These are phyloP conservation scores for Meghimatium bilineatum DNA, from an alignment of 2,888 invertebrate species.

Conservation along the genomic window DNA sequence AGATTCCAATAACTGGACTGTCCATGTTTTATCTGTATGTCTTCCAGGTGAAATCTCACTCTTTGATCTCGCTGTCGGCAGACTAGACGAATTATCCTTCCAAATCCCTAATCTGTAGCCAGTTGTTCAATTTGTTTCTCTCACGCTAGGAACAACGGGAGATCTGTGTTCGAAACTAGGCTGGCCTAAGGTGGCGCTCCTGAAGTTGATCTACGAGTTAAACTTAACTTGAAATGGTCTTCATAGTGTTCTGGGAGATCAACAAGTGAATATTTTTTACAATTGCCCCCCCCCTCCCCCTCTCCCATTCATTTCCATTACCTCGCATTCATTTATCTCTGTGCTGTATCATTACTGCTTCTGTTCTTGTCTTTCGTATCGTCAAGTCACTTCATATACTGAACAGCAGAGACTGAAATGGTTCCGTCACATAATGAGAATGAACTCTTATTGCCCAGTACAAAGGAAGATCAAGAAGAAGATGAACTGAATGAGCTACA, in stretches of 20 bases:
- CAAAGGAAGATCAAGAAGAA: too few relatives aligned
- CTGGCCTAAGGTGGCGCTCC: slow-evolving; percentile 6
- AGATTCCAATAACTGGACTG: not conserved
- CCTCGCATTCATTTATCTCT: too few relatives aligned
- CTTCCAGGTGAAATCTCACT: not conserved
- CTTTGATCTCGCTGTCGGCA: slow-evolving; percentile 19
- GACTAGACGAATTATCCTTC: slow-evolving; percentile 3
- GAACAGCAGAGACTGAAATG: too few relatives aligned
- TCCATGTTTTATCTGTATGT: not conserved
- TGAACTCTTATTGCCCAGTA: too few relatives aligned
- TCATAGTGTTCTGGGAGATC: not conserved
- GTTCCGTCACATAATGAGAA: too few relatives aligned
- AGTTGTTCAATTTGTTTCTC: slow-evolving; percentile 35
- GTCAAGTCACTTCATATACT: too few relatives aligned
- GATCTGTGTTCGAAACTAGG: slow-evolving; percentile 21
- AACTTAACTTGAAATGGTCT: not conserved
- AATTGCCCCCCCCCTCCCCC: too few relatives aligned
- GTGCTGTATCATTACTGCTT: too few relatives aligned
- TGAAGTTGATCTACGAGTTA: slow-evolving; percentile 11
- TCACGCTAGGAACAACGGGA: slow-evolving; percentile 36
- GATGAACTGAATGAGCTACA: too few relatives aligned
- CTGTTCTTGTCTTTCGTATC: too few relatives aligned
- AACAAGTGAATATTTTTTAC: slow-evolving; percentile 12
- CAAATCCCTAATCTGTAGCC: slow-evolving; percentile 35
- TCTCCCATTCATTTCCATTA: too few relatives aligned